Evolutionary conservation across 2,888 invertebrate genomes (phyloP).

Genomic region (Zeuzera pyrina): DNA sequence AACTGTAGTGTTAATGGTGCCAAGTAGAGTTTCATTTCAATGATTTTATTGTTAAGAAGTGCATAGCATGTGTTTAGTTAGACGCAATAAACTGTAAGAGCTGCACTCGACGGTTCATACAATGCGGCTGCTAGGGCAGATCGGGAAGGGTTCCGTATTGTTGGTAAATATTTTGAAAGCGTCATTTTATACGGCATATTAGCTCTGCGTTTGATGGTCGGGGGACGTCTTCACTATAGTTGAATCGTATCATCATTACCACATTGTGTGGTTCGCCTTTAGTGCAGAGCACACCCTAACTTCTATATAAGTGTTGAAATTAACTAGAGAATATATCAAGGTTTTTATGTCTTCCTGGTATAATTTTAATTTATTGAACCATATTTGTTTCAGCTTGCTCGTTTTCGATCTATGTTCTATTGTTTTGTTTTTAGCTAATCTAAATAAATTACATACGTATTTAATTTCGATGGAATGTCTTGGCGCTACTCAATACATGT

Average conservation of each 20-base stretch:
- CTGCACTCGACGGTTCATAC: constrained; percentile 48
- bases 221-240: constrained; percentile 55
- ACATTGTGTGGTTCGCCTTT: constrained; percentile 40
- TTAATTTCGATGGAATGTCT: no score
- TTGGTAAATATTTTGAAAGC: constrained; percentile 73
- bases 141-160: constrained; percentile 56
- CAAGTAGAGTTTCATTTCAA: no score
- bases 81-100: constrained; percentile 23
- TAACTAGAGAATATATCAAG: constrained; percentile 24
- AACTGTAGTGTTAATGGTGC: no score
- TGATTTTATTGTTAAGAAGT: no score
- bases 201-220: constrained; percentile 63
- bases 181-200: constrained; percentile 69
- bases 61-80: constrained; percentile 30
- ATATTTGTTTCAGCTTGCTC: no score
- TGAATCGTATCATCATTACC: constrained; percentile 62
- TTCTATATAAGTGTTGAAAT: constrained; percentile 24
- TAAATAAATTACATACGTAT: no score
- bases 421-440: no score
- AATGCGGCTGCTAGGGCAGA: constrained; percentile 36
- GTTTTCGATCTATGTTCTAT: no score
- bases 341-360: no score
- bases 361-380: no score
- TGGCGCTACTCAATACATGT: no score
- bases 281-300: constrained; percentile 15